Base-by-base conservation (phyloP, 2,888 invertebrate genomes). In the Polietes domitor region DNA sequence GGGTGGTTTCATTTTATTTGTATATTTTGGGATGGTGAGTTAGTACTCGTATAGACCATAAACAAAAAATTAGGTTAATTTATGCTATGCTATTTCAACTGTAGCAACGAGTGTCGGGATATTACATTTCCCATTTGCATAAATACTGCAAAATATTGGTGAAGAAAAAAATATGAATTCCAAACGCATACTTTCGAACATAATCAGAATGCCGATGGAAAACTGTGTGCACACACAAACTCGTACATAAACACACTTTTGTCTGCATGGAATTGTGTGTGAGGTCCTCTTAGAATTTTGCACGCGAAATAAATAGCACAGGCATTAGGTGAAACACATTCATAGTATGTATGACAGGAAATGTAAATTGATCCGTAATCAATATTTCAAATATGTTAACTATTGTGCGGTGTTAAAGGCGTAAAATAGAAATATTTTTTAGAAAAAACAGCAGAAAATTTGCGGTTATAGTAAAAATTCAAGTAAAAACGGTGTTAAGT, bases 21-120 rank as follows among this genome's bases (percentile, higher is more conserved):
- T 32, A n/a, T 19, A 0, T 32, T 21, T 0, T 9, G 12, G 37
- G 19, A 65, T n/a, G n/a, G 1, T 17, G 21, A 4, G 24, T 5
- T 24, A 17, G 43, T 28, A 15, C 3, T 37, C 12, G 32, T 41
- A n/a, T 21, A 32, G 12, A 15, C 72, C 32, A 72, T 32, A 72
- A 53, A 28, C 53, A 72, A 53, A 72, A 37, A 72, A 37, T 28
- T 72, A 37, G 53, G 50, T 72, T 72, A 72, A 72, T 72, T 68
- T 72, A 72, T 37, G 72, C 37, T 37, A 72, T 32, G n/a, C n/a
- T n/a, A 53, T 28, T 50, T 37, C 65, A 68, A 24, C 53, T 72
- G 17, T 53, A 37, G 19, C 19, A 68, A 43, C 68, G 55, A 32
- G 53, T 55, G 53, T 19, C 72, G 37, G 28, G 19, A 53, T 55